These are phyloP conservation scores for Fissipunctia ypsillon DNA, from an alignment of 2,888 invertebrate genomes.

Conservation along the genomic window DNA sequence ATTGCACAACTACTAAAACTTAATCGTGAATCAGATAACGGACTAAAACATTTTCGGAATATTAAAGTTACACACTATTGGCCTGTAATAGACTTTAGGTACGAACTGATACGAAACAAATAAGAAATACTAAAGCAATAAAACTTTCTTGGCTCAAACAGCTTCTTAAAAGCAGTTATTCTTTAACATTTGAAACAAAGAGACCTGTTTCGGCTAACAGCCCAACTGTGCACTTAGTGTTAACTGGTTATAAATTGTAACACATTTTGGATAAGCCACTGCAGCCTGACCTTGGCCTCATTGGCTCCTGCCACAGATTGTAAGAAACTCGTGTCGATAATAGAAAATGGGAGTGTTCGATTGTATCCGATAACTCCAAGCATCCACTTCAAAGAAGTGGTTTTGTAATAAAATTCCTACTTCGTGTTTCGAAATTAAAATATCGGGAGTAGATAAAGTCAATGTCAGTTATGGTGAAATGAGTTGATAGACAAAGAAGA, in stretches of 20 bases:
- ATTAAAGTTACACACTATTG: background rate
- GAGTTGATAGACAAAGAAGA: background rate
- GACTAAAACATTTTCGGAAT: background rate
- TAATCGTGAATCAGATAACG: background rate
- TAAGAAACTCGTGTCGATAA: conserved; percentile 38
- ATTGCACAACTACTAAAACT: too few species aligned
- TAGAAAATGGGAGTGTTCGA: conserved; percentile 41
- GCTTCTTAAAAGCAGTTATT: background rate
- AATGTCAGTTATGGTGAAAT: conserved; percentile 17
- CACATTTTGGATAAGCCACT: conserved; percentile 30
- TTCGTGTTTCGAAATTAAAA: conserved; percentile 29
- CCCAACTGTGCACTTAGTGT: conserved; percentile 10
- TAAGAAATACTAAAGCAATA: background rate
- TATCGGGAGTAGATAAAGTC: conserved; percentile 15
- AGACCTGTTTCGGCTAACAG: conserved; percentile 13
- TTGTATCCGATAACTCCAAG: conserved; percentile 27
- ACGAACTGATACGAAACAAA: background rate
- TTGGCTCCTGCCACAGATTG: conserved; percentile 26
- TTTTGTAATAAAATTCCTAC: conserved; percentile 39
- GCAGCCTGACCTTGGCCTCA: conserved; percentile 33
- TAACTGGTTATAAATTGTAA: conserved; percentile 30
- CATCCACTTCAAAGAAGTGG: conserved; percentile 42
- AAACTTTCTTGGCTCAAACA: conserved; percentile 24
- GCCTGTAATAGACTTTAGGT: background rate
- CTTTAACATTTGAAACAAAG: conserved; percentile 26